Percentiles rank a stretch among this genome's conserved stretches.
These are phyloP conservation scores for Scophthalmus maximus DNA, from an alignment of 2,113 vertebrate species.

Conservation along the genomic window DNA sequence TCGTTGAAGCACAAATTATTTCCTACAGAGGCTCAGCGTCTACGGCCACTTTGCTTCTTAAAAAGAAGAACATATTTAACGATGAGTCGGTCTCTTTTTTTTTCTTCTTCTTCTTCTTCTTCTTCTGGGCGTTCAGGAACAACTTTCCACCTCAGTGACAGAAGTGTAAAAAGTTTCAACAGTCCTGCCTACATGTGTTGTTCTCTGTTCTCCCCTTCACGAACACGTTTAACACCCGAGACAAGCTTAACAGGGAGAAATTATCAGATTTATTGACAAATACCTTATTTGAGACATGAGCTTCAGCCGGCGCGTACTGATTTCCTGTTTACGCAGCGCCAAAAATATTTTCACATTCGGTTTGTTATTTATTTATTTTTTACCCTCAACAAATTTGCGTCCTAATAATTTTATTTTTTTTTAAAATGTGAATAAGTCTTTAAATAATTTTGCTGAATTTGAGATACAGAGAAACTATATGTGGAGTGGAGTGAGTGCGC, in stretches of 20 bases:
- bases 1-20: neutral
- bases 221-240: constrained; percentile 23
- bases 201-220: constrained; percentile 4
- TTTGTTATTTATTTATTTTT: constrained; percentile 8
- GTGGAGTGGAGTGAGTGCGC: constrained; percentile 18
- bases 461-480: neutral
- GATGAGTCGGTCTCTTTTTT: no score
- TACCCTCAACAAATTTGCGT: neutral
- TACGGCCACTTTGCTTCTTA: no score
- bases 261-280: constrained; percentile 3
- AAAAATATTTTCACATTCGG: constrained; percentile 4
- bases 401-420: neutral
- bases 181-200: constrained; percentile 49
- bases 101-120: constrained; percentile 2
- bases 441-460: neutral
- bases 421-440: neutral
- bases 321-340: constrained; percentile 59
- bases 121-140: constrained; percentile 50
- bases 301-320: constrained; percentile 19
- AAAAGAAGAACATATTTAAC: no score
- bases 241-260: constrained; percentile 30
- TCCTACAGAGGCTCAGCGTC: neutral
- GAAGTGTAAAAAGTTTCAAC: constrained; percentile 46
- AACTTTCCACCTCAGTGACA: constrained; percentile 45
- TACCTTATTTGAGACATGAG: neutral